Base-by-base conservation (phyloP, 2,113 vertebrate species). In the Capra hircus region DNA sequence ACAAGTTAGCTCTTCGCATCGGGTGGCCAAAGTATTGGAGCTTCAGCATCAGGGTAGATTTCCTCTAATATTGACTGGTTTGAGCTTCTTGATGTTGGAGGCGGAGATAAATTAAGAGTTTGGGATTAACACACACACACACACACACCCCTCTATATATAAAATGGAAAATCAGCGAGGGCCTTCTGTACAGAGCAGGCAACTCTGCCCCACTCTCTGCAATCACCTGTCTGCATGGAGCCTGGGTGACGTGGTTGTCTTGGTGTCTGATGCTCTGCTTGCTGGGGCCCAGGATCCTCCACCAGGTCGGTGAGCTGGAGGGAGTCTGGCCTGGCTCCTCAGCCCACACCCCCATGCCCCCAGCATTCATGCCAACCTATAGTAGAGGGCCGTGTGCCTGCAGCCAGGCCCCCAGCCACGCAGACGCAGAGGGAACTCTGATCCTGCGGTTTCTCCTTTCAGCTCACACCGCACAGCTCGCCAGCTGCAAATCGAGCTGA, bases 351-450 rank as follows among this genome's bases (percentile, higher is more conserved):
- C n/a, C 19, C 43, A 10, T 1, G 7, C 19, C 5, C 78, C 78
- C n/a, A 16, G 81, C 17, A 28, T 36, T 40, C 33, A 21, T 21
- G 36, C 9, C 0, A 2, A 21, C 3, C 6, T 13, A 7, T 21
- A 43, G 9, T 25, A 60, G 7, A 71, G 50, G 48, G 15, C 27
- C 0, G 0, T 0, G 0, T 19, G 45, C 6, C 1, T 0, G 1
- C 36, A 6, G 28, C n/a, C 30, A 85, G 36, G 88, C 55, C 30
- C 15, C 15, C n/a, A 4, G 36, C 6, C 13, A 10, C 0, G 6
- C 23, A 23, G 81, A 19, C 0, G 1, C 30, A 3, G 30, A 1
- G 43, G 36, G 82, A 43, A 3, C 48, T 7, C 36, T 2, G 36
- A 55, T 5, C 21, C 19, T 12, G 15, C 2, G 1, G 4, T 1